Evolutionary conservation across 2,113 vertebrate genomes (phyloP).

Genomic region (Smithornis capensis): DNA sequence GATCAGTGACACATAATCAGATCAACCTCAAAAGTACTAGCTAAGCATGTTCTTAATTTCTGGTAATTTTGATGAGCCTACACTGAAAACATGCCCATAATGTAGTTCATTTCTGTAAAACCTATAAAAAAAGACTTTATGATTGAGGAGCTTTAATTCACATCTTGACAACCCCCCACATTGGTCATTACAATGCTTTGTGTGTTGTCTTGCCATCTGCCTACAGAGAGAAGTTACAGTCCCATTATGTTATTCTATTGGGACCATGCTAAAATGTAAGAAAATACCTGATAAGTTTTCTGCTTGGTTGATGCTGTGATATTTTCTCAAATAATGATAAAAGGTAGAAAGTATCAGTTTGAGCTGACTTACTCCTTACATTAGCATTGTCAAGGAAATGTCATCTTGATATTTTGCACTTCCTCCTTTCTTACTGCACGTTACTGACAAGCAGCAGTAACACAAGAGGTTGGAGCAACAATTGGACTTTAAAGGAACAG

Average conservation of each 20-base stretch:
- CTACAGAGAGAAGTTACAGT: constrained; percentile 49
- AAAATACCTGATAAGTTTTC: neutral
- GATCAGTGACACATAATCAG: neutral
- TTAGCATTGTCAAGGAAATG: neutral
- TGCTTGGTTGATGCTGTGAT: neutral
- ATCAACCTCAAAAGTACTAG: constrained; percentile 5
- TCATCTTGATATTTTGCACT: neutral
- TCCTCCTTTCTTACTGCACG: accelerated
- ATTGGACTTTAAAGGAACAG: neutral
- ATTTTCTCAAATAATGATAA: neutral
- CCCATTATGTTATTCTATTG: neutral
- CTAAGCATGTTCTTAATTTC: neutral
- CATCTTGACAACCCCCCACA: constrained; percentile 3
- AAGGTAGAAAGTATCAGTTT: neutral
- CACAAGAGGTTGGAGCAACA: neutral
- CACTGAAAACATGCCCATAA: constrained; percentile 1
- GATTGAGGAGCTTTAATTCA: constrained; percentile 56
- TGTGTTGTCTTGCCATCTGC: constrained; percentile 62
- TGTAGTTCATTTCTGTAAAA: constrained; percentile 50
- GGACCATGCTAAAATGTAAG: neutral
- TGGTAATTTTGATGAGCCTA: constrained; percentile 33
- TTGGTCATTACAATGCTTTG: constrained; percentile 61
- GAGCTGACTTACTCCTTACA: neutral
- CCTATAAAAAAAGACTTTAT: neutral
- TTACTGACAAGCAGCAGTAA: neutral